Percentiles rank a stretch among this genome's conserved stretches.
These are phyloP conservation scores for Artibeus lituratus DNA, from an alignment of 2,797 vertebrate species.

Conservation along the genomic window DNA sequence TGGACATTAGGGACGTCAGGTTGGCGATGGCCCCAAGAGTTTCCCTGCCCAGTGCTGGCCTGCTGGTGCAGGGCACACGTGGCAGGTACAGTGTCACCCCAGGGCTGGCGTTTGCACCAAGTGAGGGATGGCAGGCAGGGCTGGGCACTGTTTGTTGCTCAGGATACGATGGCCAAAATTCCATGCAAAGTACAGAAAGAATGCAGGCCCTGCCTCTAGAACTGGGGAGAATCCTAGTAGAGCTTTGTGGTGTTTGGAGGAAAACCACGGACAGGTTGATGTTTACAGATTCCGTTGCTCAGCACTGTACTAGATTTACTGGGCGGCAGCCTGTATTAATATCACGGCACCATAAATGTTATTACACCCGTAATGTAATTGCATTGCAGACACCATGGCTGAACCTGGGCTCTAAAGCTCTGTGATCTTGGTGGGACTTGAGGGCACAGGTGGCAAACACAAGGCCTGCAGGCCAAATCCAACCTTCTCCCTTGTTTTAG, in stretches of 20 bases:
- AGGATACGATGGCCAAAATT: background rate
- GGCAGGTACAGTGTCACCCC: background rate
- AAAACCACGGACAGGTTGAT: fast-evolving
- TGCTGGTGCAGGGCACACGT: fast-evolving
- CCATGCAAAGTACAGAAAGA: background rate
- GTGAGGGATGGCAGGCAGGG: background rate
- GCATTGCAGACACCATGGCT: background rate
- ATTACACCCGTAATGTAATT: fast-evolving
- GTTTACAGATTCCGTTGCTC: fast-evolving
- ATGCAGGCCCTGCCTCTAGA: background rate
- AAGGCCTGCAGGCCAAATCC: too few relatives aligned
- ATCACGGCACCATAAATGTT: fast-evolving
- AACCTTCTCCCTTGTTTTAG: too few relatives aligned
- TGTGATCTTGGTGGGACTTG: background rate
- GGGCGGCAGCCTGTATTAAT: background rate
- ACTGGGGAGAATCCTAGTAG: too few relatives aligned
- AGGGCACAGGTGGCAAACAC: too few relatives aligned
- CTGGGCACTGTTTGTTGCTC: background rate
- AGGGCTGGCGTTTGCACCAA: too few relatives aligned
- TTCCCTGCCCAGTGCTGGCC: background rate
- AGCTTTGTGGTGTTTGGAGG: too few relatives aligned
- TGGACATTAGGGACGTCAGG: fast-evolving
- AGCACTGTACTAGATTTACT: fast-evolving
- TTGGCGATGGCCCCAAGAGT: background rate
- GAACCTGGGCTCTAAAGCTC: background rate